Base-by-base conservation (phyloP, 2,113 vertebrate species). In the Pipa parva region DNA sequence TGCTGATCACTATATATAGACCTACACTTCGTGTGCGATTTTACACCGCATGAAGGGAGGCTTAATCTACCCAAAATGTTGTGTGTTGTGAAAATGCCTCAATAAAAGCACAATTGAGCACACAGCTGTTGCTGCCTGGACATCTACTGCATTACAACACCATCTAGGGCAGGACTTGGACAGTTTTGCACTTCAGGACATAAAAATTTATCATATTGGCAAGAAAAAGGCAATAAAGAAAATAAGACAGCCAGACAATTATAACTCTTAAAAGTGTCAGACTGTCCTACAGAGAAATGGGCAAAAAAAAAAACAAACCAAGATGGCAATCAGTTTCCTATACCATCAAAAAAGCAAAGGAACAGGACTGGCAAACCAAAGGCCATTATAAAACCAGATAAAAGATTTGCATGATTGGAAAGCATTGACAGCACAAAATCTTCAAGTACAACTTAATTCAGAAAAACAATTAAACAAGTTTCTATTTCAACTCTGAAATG, bases 401-500 rank as follows among this genome's bases (percentile, higher is more conserved):
- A 54, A 22, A 12, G 15, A 25, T 54, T 54, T 50, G 18, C 27
- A 12, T 26, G 50, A 54, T 22, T 54, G 18, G 27, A 54, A 22
- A 54, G 50, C 24, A 26, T 54, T 54, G 50, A 54, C 18, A 7
- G 49, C 20, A 18, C 24, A 4, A 51, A 18, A 51, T 18, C 8
- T 5, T 7, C 21, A 51, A 1, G 5, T 7, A 9, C 21, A 8
- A n/a, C 7, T 5, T 7, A 46, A 7, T n/a, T 12, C 42, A n/a
- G 15, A 12, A n/a, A 7, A 46, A 12, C 7, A n/a, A 12, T 1
- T 46, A 21, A 51, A 8, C 18, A 54, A 54, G 50, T 54, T 7
- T 27, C 50, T 26, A 3, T 54, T 54, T 54, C 50, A 54, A 27
- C 50, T 54, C 7, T 54, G 50, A 54, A 26, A 25, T 26, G 50